Base-by-base conservation (phyloP, 2,888 invertebrate genomes). In the Harmothoe impar region DNA sequence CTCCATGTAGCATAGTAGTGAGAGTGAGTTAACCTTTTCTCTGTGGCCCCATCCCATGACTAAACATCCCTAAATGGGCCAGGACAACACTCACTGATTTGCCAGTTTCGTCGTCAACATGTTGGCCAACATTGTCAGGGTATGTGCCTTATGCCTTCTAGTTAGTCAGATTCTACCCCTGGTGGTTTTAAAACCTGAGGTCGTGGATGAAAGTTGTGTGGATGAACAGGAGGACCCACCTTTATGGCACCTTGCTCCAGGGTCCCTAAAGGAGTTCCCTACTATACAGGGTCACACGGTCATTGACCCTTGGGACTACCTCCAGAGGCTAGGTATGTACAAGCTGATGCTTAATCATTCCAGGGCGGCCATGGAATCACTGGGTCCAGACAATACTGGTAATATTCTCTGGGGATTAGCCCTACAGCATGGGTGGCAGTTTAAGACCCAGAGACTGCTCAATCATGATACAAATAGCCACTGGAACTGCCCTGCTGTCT, bases 231-330 rank as follows among this genome's bases (percentile, higher is more conserved):
- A 3, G 68, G 78, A 88, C 72, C 81, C 90, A 17, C 56, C 89
- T 17, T 35, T 54, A 25, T 90, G 90, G 90, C 12, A 90, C 72
- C 23, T 17, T 0, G 90, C 43, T 15, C 85, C 85, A 7, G 33
- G n/a, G 81, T 62, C 68, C 23, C 12, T 90, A 20, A 1, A 17
- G 3, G 77, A 77, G 0, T 91, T 88, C 51, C 78, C 72, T 7
- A 52, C 54, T 0, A 33, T 51, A 0, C 31, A 54, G 0, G 56
- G 56, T 17, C 23, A 33, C 31, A 78, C 54, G 7, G 12, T 91
- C 31, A 91, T 91, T n/a, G 52, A 91, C 81, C 90, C 91, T 3
- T 91, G 91, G 91, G 43, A 77, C 35, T 91, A 91, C 91, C 78
- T n/a, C 31, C 85, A 91, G n/a, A 62, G 91, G 31, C 86, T 89